phyloP scores from a whole-genome alignment of 2,113 vertebrate species.

The Ophthalmolycus amberensis region DNA sequence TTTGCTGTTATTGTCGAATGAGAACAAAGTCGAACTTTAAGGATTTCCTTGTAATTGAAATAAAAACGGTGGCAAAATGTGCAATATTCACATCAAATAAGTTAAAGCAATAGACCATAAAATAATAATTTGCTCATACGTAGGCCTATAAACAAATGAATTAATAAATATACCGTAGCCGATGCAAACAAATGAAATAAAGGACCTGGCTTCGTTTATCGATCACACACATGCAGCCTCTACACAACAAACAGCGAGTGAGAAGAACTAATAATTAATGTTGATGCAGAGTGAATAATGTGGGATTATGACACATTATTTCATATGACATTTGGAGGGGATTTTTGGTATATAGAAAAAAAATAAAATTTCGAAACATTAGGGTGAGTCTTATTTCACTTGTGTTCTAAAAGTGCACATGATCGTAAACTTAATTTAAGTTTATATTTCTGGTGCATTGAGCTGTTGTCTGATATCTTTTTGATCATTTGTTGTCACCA shows the following conservation, averaged over 20 bases:
- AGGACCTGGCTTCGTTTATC: background rate
- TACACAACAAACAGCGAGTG: no score
- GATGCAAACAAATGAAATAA: background rate
- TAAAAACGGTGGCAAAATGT: no score
- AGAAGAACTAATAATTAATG: background rate
- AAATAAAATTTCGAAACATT: no score
- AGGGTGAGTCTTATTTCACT: background rate
- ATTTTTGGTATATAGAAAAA: no score
- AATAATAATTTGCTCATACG: background rate
- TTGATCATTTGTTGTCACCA: background rate
- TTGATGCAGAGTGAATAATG: background rate
- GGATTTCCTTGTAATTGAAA: background rate
- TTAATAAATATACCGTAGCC: background rate
- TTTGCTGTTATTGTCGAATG: background rate
- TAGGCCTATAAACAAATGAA: no score
- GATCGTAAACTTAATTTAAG: background rate
- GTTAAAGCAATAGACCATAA: no score
- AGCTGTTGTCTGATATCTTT: background rate
- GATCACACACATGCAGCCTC: background rate
- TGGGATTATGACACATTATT: background rate
- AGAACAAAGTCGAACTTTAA: background rate
- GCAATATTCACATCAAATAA: no score
- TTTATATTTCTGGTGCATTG: no score
- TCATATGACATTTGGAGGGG: no score
- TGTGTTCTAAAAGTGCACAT: background rate